Percentiles rank a stretch among this genome's conserved stretches.
Evolutionary conservation across 1,140 invertebrate genomes (phyloP).

Genomic region (Pomacea maculata): DNA sequence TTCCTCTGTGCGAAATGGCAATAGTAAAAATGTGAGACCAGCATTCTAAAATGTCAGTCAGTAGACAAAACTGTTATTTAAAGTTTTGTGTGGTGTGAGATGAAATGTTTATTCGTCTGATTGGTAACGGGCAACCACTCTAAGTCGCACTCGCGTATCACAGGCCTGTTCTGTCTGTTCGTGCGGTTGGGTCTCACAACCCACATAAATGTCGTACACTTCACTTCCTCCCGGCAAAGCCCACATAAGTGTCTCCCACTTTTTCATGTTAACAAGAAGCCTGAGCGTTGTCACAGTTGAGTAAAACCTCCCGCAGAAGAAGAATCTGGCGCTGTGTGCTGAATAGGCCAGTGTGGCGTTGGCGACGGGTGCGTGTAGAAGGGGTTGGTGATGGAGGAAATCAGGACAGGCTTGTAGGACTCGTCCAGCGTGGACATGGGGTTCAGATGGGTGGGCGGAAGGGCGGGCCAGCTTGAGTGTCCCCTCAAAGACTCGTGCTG

Average conservation of each 20-base stretch:
- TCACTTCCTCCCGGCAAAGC: background rate
- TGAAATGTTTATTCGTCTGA: background rate
- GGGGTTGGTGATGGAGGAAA: constrained; percentile 52
- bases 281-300: background rate
- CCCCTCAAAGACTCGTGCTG: constrained; percentile 41
- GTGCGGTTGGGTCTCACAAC: background rate
- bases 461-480: constrained; percentile 3
- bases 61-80: background rate
- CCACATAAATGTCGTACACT: background rate
- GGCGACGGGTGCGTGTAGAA: constrained; percentile 79
- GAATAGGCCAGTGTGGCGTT: constrained; percentile 8
- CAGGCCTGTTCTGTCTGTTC: too few relatives aligned
- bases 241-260: background rate
- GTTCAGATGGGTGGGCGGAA: background rate
- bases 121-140: background rate
- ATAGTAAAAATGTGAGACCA: too few relatives aligned
- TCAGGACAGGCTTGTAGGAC: constrained; percentile 45
- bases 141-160: too few relatives aligned
- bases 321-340: background rate
- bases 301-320: constrained; percentile 15
- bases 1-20: too few relatives aligned
- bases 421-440: constrained; percentile 10
- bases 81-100: background rate
- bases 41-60: background rate
- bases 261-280: background rate